Conservation (phyloP, 2,888 invertebrate species). For the Carabus problematicus region DNA sequence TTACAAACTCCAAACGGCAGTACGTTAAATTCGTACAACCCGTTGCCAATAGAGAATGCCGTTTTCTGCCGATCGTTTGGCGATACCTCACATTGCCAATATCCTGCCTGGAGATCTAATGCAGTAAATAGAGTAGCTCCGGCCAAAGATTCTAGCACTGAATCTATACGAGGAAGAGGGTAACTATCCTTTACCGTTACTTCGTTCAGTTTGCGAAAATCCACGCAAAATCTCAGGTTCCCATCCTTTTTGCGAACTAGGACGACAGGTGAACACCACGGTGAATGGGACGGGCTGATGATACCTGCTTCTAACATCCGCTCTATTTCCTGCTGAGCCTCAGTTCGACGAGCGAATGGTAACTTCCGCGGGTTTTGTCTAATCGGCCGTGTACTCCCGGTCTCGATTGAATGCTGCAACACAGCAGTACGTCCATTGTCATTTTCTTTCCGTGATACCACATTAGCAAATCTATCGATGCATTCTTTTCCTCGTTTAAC, state of each 20-base stretch:
- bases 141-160: no score
- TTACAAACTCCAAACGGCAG: constrained; percentile 26
- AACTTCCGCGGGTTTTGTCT: constrained; percentile 2
- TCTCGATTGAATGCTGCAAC: constrained; percentile 1
- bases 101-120: constrained; percentile 13
- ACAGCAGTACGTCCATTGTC: no score
- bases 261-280: constrained; percentile 11
- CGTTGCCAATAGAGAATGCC: constrained; percentile 14
- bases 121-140: no score
- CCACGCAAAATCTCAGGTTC: no score
- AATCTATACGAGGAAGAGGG: no score
- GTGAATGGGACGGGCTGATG: constrained; percentile 16
- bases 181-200: no score
- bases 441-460: background rate
- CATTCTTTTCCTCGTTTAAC: background rate
- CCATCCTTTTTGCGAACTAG: constrained; percentile 14
- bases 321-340: no score
- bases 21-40: constrained; percentile 21
- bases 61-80: constrained; percentile 10
- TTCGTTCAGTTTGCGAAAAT: no score
- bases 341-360: constrained; percentile 1
- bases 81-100: constrained; percentile 20
- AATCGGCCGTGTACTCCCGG: constrained; percentile 6
- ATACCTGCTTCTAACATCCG: no score
- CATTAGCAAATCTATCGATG: background rate